Evolutionary conservation across 1,140 invertebrate genomes (phyloP).

Genomic region (Hylaeus volcanicus): DNA sequence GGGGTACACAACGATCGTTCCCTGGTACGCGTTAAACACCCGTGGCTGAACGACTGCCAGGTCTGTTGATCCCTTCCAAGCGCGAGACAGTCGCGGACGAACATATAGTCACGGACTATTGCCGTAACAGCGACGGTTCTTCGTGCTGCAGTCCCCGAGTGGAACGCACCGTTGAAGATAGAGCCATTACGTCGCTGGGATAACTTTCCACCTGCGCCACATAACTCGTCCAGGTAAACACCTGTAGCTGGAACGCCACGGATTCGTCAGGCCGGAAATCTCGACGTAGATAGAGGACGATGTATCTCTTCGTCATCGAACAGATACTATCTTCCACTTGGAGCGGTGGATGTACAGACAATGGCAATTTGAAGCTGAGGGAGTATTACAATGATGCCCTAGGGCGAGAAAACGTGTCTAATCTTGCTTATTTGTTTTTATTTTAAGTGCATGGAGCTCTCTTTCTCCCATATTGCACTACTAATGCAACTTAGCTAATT

Average conservation of each 20-base stretch:
- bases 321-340: no score
- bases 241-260: slow-evolving; percentile 3
- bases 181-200: slow-evolving; percentile 58
- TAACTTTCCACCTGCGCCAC: slow-evolving; percentile 60
- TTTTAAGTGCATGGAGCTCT: no score
- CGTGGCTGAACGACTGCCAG: background rate
- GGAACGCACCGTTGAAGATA: slow-evolving; percentile 47
- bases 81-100: slow-evolving; percentile 57
- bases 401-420: no score
- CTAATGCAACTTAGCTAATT: no score
- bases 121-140: slow-evolving; percentile 58
- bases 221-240: slow-evolving; percentile 47
- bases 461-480: no score
- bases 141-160: slow-evolving; percentile 58
- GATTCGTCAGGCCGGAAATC: slow-evolving; percentile 12
- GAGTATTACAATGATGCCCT: no score
- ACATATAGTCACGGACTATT: slow-evolving; percentile 61
- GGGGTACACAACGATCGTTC: background rate
- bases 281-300: no score
- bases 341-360: no score
- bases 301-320: no score
- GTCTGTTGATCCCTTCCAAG: slow-evolving; percentile 41
- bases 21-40: slow-evolving; percentile 35
- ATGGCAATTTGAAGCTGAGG: no score
- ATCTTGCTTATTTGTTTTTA: no score